A percentile compares a stretch with the other conserved stretches of the same genome.
Conservation (phyloP, 2,113 vertebrate genomes). For the Hydropotes inermis region DNA sequence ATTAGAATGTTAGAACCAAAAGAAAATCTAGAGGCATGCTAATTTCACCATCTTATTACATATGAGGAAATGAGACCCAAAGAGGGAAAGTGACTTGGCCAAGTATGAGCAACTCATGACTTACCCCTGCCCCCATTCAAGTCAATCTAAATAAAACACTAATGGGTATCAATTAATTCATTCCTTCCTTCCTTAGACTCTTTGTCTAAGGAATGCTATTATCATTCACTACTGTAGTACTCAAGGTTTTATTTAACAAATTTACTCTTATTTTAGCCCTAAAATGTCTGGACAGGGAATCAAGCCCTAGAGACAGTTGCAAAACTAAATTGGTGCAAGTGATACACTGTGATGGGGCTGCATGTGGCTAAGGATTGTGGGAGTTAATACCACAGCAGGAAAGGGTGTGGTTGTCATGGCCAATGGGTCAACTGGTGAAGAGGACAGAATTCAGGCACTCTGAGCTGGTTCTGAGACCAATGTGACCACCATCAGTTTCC, state of each 20-base stretch:
- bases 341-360: not conserved
- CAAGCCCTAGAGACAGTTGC: not conserved
- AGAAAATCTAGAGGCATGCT: not conserved
- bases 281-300: not conserved
- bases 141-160: not conserved
- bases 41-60: not conserved
- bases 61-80: not conserved
- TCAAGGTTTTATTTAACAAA: not conserved
- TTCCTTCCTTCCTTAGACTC: not conserved
- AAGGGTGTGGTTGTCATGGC: not conserved
- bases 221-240: not conserved
- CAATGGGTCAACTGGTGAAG: not conserved
- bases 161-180: not conserved
- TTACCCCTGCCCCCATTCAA: not conserved
- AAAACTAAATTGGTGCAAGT: not conserved
- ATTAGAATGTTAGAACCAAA: not conserved
- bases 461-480: not conserved
- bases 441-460: not conserved
- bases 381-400: not conserved
- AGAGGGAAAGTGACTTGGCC: not conserved
- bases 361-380: too few species aligned
- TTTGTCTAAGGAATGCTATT: not conserved
- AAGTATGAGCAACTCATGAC: not conserved
- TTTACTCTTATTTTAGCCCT: not conserved
- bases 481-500: not conserved